phyloP scores from a whole-genome alignment of 2,888 invertebrate species.

The Cataglyphis altisquamis region DNA sequence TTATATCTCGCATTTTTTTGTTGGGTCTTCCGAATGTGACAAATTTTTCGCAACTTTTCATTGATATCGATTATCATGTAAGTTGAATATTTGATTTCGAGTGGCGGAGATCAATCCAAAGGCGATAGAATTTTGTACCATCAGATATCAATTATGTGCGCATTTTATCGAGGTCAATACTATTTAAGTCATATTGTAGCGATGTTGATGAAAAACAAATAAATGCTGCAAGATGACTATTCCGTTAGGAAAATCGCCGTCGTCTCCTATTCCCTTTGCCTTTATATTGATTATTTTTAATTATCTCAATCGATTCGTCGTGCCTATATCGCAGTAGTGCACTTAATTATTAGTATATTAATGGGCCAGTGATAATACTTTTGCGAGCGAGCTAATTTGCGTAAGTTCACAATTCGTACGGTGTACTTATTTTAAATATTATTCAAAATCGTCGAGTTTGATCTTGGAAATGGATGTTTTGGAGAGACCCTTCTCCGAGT shows the following conservation, averaged over 20 bases:
- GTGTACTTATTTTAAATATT: slow-evolving; percentile 73
- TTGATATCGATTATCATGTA: slow-evolving; percentile 12
- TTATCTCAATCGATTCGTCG: slow-evolving; percentile 29
- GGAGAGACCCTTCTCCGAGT: neutral
- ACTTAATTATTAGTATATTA: slow-evolving; percentile 8
- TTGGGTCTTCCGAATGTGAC: slow-evolving; percentile 43
- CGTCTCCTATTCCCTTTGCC: slow-evolving; percentile 30
- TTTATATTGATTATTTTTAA: neutral
- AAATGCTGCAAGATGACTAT: slow-evolving; percentile 58
- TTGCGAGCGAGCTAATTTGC: slow-evolving; percentile 40
- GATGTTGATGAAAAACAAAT: slow-evolving; percentile 46
- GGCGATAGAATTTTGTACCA: slow-evolving; percentile 16
- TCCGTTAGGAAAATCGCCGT: slow-evolving; percentile 32
- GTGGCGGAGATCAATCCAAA: neutral
- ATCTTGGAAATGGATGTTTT: slow-evolving; percentile 25
- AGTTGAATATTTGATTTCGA: slow-evolving; percentile 6
- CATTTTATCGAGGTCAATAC: slow-evolving; percentile 20
- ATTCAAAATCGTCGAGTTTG: slow-evolving; percentile 63
- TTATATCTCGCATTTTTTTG: slow-evolving; percentile 31
- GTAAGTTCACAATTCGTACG: slow-evolving; percentile 66
- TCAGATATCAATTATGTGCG: slow-evolving; percentile 10
- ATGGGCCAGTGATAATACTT: slow-evolving; percentile 18
- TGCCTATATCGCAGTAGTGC: slow-evolving; percentile 49
- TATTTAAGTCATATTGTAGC: slow-evolving; percentile 37
- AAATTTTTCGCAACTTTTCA: slow-evolving; percentile 37